phyloP scores from a whole-genome alignment of 92 coral and sea anemone genomes.

The Zoanthus solanderi region DNA sequence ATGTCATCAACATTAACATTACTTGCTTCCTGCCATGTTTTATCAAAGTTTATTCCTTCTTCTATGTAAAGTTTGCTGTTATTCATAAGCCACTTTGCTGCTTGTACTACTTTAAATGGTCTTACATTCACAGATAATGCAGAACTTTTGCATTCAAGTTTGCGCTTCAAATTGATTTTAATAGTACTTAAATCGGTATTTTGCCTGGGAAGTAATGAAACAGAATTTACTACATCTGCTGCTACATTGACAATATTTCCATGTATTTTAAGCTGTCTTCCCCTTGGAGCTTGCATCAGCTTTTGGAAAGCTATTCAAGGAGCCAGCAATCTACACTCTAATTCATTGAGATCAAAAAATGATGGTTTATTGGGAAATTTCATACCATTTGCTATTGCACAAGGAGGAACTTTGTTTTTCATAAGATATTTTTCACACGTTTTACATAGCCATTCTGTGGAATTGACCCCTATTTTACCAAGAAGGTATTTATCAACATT shows the following conservation, averaged over 20 bases:
- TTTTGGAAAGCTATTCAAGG: conserved; percentile 6
- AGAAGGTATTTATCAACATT: not conserved
- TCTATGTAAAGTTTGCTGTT: not conserved
- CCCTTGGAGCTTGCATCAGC: conserved; percentile 1
- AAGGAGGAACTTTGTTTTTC: conserved; percentile 15
- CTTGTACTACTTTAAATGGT: conserved; percentile 10
- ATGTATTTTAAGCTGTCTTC: not conserved
- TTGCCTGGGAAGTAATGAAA: too few relatives aligned
- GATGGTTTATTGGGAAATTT: not conserved
- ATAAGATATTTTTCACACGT: not conserved
- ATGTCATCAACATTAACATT: not conserved
- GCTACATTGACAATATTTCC: conserved; percentile 11
- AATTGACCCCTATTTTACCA: too few relatives aligned
- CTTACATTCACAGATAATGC: conserved; percentile 16
- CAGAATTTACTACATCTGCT: conserved; percentile 5
- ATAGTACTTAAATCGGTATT: not conserved
- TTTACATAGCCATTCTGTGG: not conserved
- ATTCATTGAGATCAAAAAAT: conserved; percentile 6
- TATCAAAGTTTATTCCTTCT: not conserved
- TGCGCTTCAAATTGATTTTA: not conserved
- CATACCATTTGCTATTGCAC: conserved; percentile 4
- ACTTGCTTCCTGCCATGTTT: not conserved
- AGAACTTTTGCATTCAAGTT: not conserved
- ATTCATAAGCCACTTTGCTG: conserved; percentile 8
- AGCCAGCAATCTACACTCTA: conserved; percentile 16